Evolutionary conservation across 2,113 vertebrate genomes (phyloP).

Genomic region (Muscicapa adusta): DNA sequence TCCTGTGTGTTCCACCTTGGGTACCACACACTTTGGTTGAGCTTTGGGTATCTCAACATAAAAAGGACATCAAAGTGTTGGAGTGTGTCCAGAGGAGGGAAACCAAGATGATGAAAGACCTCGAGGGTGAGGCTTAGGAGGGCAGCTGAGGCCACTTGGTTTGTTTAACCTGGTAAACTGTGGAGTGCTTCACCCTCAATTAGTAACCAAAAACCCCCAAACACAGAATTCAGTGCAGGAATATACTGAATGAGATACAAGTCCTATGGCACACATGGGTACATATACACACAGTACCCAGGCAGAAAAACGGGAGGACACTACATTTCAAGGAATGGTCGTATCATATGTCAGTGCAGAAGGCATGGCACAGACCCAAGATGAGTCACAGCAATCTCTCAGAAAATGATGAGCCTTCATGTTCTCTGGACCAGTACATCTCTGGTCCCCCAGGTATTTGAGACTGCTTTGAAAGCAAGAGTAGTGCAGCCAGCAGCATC

Average conservation of each 20-base stretch:
- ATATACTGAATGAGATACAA: not conserved
- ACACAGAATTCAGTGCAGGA: not conserved
- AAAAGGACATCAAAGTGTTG: not conserved
- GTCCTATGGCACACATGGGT: not conserved
- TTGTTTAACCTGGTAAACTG: not conserved
- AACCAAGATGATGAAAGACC: not conserved
- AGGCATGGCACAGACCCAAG: fast-evolving
- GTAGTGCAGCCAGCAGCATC: not conserved
- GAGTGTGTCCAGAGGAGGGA: not conserved
- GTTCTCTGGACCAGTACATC: not conserved
- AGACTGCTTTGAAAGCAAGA: not conserved
- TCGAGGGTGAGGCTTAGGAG: fast-evolving
- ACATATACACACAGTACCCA: not conserved
- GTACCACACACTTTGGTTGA: not conserved
- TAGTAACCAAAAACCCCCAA: not conserved
- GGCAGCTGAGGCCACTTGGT: not conserved
- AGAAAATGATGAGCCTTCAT: not conserved
- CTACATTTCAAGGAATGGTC: not conserved
- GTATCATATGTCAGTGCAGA: not conserved
- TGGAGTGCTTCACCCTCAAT: not conserved
- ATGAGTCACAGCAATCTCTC: not conserved
- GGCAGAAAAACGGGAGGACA: not conserved
- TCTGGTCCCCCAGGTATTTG: not conserved
- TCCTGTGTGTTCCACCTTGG: not conserved
- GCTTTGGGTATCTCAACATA: fast-evolving